Percentiles rank a stretch among this genome's conserved stretches.
phyloP scores from a whole-genome alignment of 2,888 invertebrate species.

The Cataglyphis cursor region DNA sequence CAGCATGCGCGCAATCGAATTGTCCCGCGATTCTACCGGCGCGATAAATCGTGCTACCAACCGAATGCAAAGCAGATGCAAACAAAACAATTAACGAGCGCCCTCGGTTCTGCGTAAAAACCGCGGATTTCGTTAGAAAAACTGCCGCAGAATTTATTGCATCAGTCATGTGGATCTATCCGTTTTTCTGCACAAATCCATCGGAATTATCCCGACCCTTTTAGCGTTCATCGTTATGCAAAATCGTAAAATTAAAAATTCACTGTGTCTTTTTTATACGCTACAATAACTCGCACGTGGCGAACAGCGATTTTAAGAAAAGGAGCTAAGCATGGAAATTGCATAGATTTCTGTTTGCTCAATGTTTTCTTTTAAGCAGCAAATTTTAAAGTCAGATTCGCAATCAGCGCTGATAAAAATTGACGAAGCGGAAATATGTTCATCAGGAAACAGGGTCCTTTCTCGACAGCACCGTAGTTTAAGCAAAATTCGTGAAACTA shows the following conservation, averaged over 20 bases:
- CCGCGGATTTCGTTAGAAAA: neutral
- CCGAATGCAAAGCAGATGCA: slow-evolving; percentile 55
- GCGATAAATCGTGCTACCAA: slow-evolving; percentile 41
- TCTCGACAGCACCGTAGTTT: neutral
- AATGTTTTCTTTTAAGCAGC: slow-evolving; percentile 17
- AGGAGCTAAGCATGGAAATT: slow-evolving; percentile 23
- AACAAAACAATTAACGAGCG: slow-evolving; percentile 54
- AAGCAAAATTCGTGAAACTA: slow-evolving; percentile 37
- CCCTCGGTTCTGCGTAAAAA: slow-evolving; percentile 46
- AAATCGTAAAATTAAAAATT: slow-evolving; percentile 52
- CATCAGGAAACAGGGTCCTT: slow-evolving; percentile 28
- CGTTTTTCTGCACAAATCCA: slow-evolving; percentile 33
- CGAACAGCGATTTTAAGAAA: slow-evolving; percentile 14
- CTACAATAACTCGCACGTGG: slow-evolving; percentile 25
- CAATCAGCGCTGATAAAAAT: slow-evolving; percentile 32
- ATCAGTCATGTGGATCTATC: slow-evolving; percentile 43
- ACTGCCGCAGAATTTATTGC: slow-evolving; percentile 38
- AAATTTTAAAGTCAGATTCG: slow-evolving; percentile 52
- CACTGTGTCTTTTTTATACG: slow-evolving; percentile 8
- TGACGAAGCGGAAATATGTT: slow-evolving; percentile 38
- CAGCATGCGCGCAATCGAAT: slow-evolving; percentile 29
- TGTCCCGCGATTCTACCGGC: slow-evolving; percentile 23
- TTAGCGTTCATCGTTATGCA: neutral
- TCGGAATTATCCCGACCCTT: neutral
- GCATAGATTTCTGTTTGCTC: slow-evolving; percentile 41